Base-by-base conservation (phyloP, 2,113 vertebrate species). In the Eptatretus burgeri region DNA sequence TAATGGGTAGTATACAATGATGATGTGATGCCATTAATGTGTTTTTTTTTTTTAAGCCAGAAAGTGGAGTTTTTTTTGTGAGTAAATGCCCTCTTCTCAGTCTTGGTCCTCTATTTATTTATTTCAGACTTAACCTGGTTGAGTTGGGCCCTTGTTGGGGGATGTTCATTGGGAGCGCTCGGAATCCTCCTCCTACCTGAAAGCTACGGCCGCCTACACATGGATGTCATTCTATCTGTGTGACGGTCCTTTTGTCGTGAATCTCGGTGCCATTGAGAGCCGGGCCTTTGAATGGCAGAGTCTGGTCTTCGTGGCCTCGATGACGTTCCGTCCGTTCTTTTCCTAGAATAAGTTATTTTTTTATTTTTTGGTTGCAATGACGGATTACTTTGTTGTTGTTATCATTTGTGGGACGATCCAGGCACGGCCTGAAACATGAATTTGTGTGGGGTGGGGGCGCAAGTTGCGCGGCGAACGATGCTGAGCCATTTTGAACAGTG, bases 111-210 rank as follows among this genome's bases (percentile, higher is more conserved):
- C 62, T 70, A 20, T 11, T 17, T 20, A 20, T 60, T n/a, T 67
- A 68, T 71, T 77, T 1, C 79, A 98, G 91, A 98, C 13, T 68
- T 94, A 67, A 86, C 82, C 19, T 98, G 91, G 91, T 76, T 98
- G 71, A 98, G 95, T 78, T 98, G 91, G 91, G 93, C 85, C 75
- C 76, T 98, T 63, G 85, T 87, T 1, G 83, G 85, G 53, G 93
- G 88, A 0, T 91, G 86, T 67, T 69, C 93, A 74, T 83, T 94
- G 76, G 87, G 89, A 73, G 83, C 95, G 50, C 73, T 87, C 66
- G 80, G 91, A 71, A 80, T 95, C 71, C 75, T 93, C 67, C 81
- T 88, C 76, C 93, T 95, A 81, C 83, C 82, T 63, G 89, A 95
- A 74, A 88, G 88, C 41, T 95, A 98, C 10, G 89, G 95, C 74